Percentiles rank a stretch among this genome's conserved stretches.
Evolutionary conservation across 2,113 vertebrate genomes (phyloP).

Genomic region (Leucopsar rothschildi): DNA sequence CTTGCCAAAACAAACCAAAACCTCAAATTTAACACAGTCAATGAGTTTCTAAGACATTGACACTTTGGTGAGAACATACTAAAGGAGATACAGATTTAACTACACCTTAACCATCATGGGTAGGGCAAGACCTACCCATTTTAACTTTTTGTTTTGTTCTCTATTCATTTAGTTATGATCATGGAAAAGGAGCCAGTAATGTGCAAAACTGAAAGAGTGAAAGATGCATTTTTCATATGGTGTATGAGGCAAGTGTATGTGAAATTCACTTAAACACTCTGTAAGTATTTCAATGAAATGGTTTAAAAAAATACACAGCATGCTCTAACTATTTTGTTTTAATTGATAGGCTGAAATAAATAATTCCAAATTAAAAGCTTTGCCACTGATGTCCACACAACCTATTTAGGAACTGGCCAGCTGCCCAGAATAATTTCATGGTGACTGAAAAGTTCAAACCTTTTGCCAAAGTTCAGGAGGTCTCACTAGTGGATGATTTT

Average conservation of each 20-base stretch:
- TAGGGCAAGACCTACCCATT: neutral
- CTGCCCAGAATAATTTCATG: neutral
- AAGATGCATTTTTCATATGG: neutral
- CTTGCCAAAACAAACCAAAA: neutral
- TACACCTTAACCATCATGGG: neutral
- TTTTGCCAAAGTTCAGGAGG: neutral
- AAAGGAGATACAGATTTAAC: neutral
- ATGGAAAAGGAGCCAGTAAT: neutral
- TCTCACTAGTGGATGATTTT: neutral
- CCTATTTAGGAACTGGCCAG: neutral
- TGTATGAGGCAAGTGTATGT: neutral
- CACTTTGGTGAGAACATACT: neutral
- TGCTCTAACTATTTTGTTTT: neutral
- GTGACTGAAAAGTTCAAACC: conserved; percentile 13
- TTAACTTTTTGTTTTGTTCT: neutral
- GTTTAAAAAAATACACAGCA: neutral
- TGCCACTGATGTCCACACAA: neutral
- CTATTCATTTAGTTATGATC: neutral
- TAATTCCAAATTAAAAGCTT: conserved; percentile 28
- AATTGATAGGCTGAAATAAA: neutral
- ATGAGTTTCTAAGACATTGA: neutral
- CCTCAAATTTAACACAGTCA: neutral
- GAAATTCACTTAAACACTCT: neutral
- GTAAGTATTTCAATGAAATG: neutral
- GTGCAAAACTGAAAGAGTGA: neutral